These are phyloP conservation scores for Amblyjoppa fuscipennis DNA, from an alignment of 2,888 invertebrate genomes.

Conservation along the genomic window DNA sequence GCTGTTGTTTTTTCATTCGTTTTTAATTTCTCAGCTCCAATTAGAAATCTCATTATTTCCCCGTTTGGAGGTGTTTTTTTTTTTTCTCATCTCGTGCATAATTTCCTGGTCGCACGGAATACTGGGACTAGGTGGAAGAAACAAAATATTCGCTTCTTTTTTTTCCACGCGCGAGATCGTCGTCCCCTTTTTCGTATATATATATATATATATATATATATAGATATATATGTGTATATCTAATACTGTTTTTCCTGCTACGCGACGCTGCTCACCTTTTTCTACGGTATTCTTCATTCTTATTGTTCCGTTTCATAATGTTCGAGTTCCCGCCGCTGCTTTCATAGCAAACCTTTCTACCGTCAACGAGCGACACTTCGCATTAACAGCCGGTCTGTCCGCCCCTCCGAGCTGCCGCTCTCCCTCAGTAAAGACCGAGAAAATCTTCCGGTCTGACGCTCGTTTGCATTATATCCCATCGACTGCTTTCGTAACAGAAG, in stretches of 20 bases:
- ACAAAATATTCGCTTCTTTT: constrained; percentile 2
- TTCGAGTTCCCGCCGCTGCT: constrained; percentile 19
- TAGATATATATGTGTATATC: neutral
- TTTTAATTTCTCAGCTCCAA: constrained; percentile 16
- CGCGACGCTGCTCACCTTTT: constrained; percentile 1
- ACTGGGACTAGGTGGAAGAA: neutral
- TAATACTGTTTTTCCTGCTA: constrained; percentile 8
- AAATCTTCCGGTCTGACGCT: neutral
- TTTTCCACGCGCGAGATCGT: neutral
- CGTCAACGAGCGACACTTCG: constrained; percentile 50
- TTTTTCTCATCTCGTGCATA: constrained; percentile 18
- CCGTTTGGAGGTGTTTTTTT: neutral
- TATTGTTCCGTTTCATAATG: constrained; percentile 21
- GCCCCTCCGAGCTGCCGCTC: neutral
- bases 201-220: neutral
- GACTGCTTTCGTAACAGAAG: constrained; percentile 3
- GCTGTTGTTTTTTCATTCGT: neutral
- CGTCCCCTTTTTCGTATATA: neutral
- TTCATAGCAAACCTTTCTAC: constrained; percentile 27
- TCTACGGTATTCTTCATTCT: constrained; percentile 4
- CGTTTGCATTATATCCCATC: constrained; percentile 17
- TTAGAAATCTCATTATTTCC: constrained; percentile 36
- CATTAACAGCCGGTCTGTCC: constrained; percentile 46
- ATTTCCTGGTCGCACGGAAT: constrained; percentile 5
- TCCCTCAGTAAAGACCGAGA: neutral